phyloP scores from a whole-genome alignment of 2,113 vertebrate genomes.

The Hydrochoerus hydrochaeris region DNA sequence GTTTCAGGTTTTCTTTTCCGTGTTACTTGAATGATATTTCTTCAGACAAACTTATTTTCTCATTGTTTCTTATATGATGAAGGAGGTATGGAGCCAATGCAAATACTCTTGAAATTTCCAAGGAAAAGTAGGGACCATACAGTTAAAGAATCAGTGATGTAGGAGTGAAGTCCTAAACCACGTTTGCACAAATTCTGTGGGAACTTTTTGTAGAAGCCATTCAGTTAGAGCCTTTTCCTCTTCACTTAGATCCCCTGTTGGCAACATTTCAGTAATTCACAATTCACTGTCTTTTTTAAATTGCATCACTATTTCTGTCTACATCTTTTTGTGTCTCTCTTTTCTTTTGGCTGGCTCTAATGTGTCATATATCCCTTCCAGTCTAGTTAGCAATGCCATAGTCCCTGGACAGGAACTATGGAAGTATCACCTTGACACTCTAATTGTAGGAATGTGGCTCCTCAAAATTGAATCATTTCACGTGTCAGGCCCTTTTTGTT shows the following conservation, averaged over 20 bases:
- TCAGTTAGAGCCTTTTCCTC: neutral
- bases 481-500: neutral
- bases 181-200: fast-evolving
- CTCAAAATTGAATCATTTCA: neutral
- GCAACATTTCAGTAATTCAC: neutral
- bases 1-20: neutral
- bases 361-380: neutral
- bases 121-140: neutral
- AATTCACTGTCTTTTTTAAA: neutral
- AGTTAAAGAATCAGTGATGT: neutral
- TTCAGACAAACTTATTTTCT: neutral
- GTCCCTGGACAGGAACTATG: neutral
- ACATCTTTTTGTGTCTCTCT: neutral
- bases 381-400: neutral
- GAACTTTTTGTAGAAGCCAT: neutral
- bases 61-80: neutral
- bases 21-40: neutral
- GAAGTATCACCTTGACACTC: neutral
- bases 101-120: neutral
- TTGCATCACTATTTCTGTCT: neutral
- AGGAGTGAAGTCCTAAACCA: neutral
- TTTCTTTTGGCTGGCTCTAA: neutral
- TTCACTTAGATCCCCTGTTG: neutral
- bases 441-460: neutral
- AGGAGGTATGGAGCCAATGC: neutral